These are phyloP conservation scores for Drosophila carrolli DNA, from an alignment of 1,140 invertebrate genomes.

Conservation along the genomic window DNA sequence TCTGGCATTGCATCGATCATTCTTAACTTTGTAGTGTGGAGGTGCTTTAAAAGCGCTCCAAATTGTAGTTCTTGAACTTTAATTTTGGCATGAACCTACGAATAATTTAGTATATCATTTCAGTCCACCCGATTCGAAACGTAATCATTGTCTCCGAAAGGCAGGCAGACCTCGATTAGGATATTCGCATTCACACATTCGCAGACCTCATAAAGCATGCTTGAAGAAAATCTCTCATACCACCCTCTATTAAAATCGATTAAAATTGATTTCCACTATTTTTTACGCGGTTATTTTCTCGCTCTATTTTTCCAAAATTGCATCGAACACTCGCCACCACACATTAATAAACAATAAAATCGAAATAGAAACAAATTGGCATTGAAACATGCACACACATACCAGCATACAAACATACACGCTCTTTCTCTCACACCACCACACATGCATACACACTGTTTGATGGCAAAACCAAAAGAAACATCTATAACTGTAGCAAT, in stretches of 20 bases:
- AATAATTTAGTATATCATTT: constrained; percentile 33
- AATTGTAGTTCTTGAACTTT: constrained; percentile 42
- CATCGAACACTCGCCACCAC: constrained; percentile 35
- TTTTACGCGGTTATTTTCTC: constrained; percentile 18
- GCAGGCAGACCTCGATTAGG: constrained; percentile 3
- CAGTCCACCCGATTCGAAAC: constrained; percentile 11
- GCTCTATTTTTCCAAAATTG: constrained; percentile 39
- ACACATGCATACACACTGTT: constrained; percentile 49
- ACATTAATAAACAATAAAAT: constrained; percentile 31
- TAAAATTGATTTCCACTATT: constrained; percentile 13
- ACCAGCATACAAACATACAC: constrained; percentile 38
- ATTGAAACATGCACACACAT: constrained; percentile 51
- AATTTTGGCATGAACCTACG: constrained; percentile 38
- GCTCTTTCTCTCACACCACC: constrained; percentile 42
- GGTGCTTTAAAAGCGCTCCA: constrained; percentile 3
- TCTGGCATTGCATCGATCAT: constrained; percentile 48
- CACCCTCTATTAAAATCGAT: constrained; percentile 21
- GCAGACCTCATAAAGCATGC: constrained; percentile 56
- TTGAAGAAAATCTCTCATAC: constrained; percentile 38
- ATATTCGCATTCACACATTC: constrained; percentile 33
- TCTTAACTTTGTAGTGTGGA: constrained; percentile 29
- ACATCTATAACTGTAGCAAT: constrained; percentile 47
- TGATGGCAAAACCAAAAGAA: constrained; percentile 35
- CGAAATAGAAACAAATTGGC: constrained; percentile 65
- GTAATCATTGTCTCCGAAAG: constrained; percentile 17